These are phyloP conservation scores for Morbakka virulenta DNA, from an alignment of 30 jellyfish, hydroid and myxozoan genomes.

Conservation along the genomic window DNA sequence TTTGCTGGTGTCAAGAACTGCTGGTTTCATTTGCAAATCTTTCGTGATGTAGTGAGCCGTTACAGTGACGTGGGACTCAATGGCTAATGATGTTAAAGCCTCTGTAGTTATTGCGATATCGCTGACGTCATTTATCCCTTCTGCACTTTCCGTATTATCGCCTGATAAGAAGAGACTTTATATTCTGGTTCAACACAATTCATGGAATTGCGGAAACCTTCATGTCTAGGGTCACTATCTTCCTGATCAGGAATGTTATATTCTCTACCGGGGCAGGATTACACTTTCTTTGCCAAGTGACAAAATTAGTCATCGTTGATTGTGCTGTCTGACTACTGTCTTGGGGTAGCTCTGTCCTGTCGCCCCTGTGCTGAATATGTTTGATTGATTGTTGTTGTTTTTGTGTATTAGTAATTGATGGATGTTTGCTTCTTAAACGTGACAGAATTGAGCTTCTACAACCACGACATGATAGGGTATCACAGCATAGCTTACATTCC, in stretches of 20 bases:
- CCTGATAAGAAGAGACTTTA: too few relatives aligned
- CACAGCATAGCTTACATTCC: too few relatives aligned
- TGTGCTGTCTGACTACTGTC: too few relatives aligned
- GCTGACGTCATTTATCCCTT: slow-evolving; percentile 6
- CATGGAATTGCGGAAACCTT: too few relatives aligned
- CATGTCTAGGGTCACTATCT: slow-evolving; percentile 58
- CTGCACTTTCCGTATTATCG: too few relatives aligned
- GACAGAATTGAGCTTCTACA: too few relatives aligned
- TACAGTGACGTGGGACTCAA: slow-evolving; percentile 54
- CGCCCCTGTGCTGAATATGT: slow-evolving; percentile 7
- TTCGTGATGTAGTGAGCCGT: slow-evolving; percentile 36
- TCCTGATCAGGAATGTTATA: slow-evolving; percentile 20
- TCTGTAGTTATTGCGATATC: slow-evolving; percentile 49
- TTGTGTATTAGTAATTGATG: too few relatives aligned
- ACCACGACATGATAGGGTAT: too few relatives aligned
- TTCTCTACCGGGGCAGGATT: slow-evolving; percentile 23
- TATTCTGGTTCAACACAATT: background rate
- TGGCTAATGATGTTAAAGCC: slow-evolving; percentile 52
- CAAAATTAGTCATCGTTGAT: slow-evolving; percentile 36
- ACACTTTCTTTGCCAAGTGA: slow-evolving; percentile 22
- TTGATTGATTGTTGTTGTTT: too few relatives aligned
- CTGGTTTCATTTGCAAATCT: slow-evolving; percentile 35
- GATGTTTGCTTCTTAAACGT: too few relatives aligned
- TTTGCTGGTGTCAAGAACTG: slow-evolving; percentile 43
- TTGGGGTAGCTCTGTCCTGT: slow-evolving; percentile 14